phyloP scores from a whole-genome alignment of 2,113 vertebrate species.

The Eudorcas thomsonii region DNA sequence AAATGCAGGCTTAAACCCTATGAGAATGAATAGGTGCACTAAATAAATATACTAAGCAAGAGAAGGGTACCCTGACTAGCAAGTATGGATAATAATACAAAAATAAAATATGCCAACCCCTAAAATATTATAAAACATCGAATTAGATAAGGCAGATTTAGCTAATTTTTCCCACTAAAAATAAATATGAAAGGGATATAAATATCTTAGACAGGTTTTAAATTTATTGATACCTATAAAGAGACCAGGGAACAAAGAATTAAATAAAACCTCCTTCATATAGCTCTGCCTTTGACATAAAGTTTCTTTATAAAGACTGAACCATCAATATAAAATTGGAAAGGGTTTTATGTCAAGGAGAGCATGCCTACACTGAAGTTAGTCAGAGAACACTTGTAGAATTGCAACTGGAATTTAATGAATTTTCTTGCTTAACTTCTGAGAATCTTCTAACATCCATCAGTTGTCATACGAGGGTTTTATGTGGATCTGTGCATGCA shows the following conservation, averaged over 20 bases:
- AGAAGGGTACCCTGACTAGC: neutral
- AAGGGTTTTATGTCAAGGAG: slow-evolving; percentile 5
- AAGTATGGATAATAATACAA: neutral
- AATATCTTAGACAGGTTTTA: neutral
- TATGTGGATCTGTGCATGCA: no score
- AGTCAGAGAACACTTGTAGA: neutral
- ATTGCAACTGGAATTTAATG: slow-evolving; percentile 27
- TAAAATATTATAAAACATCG: neutral
- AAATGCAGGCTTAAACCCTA: neutral
- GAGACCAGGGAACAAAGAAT: neutral
- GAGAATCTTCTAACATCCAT: neutral
- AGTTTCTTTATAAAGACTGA: slow-evolving; percentile 48
- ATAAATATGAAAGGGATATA: neutral
- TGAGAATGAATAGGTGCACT: neutral
- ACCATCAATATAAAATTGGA: slow-evolving; percentile 66
- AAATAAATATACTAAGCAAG: neutral
- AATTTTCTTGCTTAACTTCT: slow-evolving; percentile 33
- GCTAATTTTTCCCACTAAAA: neutral
- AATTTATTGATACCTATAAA: neutral
- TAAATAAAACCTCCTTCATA: neutral
- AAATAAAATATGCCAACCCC: neutral
- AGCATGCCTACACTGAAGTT: neutral
- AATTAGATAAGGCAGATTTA: neutral
- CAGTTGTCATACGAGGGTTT: neutral
- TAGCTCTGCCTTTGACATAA: neutral